phyloP scores from a whole-genome alignment of 2,797 vertebrate species.

The Lateolabrax maculatus region DNA sequence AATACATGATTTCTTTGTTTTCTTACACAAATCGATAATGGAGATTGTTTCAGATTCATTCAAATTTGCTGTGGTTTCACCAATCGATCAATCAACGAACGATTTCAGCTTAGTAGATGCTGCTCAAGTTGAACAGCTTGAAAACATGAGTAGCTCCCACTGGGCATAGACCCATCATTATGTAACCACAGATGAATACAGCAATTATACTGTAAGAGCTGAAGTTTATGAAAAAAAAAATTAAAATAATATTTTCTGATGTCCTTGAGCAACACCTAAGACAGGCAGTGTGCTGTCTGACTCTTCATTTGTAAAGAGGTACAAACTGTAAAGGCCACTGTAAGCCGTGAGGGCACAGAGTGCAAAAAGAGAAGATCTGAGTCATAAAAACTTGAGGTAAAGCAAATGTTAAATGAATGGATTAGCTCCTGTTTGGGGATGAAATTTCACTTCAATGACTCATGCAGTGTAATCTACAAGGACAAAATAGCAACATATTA shows the following conservation, averaged over 20 bases:
- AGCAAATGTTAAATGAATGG: conserved; percentile 26
- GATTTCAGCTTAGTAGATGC: background rate
- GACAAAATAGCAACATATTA: conserved; percentile 16
- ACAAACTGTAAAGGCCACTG: background rate
- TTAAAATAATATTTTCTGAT: conserved; percentile 2
- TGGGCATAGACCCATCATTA: background rate
- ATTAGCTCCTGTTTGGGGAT: conserved; percentile 31
- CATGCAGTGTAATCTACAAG: conserved; percentile 52
- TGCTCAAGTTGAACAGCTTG: background rate
- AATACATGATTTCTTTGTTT: background rate
- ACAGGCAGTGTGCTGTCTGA: conserved; percentile 2
- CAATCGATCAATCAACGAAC: background rate
- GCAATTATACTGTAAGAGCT: background rate
- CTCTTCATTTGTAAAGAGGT: conserved; percentile 8
- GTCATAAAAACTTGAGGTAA: background rate
- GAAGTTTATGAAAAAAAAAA: conserved; percentile 6
- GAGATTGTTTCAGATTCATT: background rate
- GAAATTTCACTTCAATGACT: conserved; percentile 32
- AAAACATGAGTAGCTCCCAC: conserved; percentile 21
- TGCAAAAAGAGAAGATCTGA: background rate
- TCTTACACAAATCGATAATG: background rate
- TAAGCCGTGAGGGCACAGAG: background rate
- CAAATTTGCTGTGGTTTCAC: background rate
- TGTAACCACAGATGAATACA: background rate
- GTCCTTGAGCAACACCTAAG: conserved; percentile 16